phyloP scores from a whole-genome alignment of 2,113 vertebrate genomes.

The Spheniscus mendiculus region DNA sequence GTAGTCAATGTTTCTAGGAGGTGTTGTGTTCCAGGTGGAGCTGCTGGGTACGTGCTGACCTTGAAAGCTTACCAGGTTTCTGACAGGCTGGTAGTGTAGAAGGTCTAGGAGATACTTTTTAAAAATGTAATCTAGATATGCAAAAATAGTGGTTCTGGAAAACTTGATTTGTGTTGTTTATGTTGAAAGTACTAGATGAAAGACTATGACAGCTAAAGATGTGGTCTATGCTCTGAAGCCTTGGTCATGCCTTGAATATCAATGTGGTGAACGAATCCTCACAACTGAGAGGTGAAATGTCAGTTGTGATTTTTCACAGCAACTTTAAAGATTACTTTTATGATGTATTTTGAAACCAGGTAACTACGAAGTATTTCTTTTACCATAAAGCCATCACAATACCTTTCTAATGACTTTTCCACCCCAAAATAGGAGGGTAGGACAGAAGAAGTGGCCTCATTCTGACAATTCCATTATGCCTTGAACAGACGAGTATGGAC shows the following conservation, averaged over 20 bases:
- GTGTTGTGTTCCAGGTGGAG: not conserved
- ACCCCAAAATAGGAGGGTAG: slow-evolving; percentile 86
- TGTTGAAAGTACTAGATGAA: not conserved
- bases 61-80: not conserved
- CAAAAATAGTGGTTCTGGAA: not conserved
- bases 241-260: not conserved
- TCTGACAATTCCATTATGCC: slow-evolving; percentile 95
- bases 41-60: not conserved
- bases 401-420: slow-evolving; percentile 20
- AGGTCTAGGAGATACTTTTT: not conserved
- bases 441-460: slow-evolving; percentile 98
- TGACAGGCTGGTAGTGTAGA: not conserved
- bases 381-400: not conserved
- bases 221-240: not conserved
- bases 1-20: not conserved
- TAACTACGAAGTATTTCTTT: not conserved
- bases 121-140: not conserved
- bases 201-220: not conserved
- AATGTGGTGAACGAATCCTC: not conserved
- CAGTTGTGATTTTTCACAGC: not conserved
- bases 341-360: not conserved
- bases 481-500: slow-evolving; percentile 98
- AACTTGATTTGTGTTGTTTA: not conserved
- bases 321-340: not conserved
- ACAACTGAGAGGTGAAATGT: not conserved